Conservation (phyloP, 2,113 vertebrate genomes). For the Brienomyrus longianalis region DNA sequence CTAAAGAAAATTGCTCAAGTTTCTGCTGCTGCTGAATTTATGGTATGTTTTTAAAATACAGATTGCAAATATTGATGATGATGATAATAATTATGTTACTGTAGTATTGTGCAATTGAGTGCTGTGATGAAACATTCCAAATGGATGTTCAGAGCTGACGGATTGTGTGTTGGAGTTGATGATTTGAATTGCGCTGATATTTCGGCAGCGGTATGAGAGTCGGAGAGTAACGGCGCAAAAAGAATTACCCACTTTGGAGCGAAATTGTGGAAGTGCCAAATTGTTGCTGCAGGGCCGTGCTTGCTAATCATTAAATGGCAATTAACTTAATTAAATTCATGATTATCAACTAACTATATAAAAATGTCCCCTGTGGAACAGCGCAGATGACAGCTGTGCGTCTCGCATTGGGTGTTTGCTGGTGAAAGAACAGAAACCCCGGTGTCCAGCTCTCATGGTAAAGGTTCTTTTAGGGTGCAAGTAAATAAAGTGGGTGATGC, state of each 20-base stretch:
- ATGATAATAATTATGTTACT: background rate
- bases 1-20: background rate
- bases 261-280: slow-evolving; percentile 40
- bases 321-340: slow-evolving; percentile 5
- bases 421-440: background rate
- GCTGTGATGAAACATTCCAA: background rate
- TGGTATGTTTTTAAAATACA: background rate
- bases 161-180: background rate
- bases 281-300: background rate
- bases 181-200: background rate
- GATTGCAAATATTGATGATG: background rate
- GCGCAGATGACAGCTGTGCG: background rate
- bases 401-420: background rate
- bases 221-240: background rate
- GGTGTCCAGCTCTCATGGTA: background rate
- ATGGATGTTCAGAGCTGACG: background rate
- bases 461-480: background rate
- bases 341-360: background rate
- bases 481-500: background rate
- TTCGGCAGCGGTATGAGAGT: background rate
- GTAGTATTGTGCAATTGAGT: background rate
- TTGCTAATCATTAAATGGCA: background rate
- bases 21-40: background rate
- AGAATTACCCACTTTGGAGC: background rate
- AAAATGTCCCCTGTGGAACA: background rate